Conservation (phyloP, 37 sponge, comb jelly and placozoan genomes). For the Corticium candelabrum region DNA sequence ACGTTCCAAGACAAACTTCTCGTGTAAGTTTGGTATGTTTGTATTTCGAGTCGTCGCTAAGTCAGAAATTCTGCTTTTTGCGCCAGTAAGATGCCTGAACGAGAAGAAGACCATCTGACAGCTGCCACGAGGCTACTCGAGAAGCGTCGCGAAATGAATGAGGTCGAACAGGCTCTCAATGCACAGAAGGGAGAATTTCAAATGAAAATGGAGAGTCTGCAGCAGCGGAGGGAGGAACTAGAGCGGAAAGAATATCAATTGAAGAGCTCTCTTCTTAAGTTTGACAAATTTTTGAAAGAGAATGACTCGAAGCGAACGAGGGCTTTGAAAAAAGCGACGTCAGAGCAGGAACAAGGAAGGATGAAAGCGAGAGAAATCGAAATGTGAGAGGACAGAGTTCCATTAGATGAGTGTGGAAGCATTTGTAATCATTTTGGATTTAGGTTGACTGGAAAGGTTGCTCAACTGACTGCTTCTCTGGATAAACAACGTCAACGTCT, state of each 20-base stretch:
- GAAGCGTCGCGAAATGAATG: constrained; percentile 91
- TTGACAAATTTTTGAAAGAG: constrained; percentile 97
- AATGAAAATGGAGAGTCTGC: constrained; percentile 94
- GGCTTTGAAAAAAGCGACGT: constrained; percentile 83
- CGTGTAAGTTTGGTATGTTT: constrained; percentile 49
- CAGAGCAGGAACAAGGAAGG: constrained; percentile 59
- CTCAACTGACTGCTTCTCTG: too few relatives aligned
- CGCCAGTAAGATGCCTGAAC: constrained; percentile 85
- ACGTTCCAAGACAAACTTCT: constrained; percentile 92
- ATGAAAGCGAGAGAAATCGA: constrained; percentile 81
- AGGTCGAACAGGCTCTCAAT: constrained; percentile 74
- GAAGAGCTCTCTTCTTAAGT: constrained; percentile 86
- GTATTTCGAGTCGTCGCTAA: background rate
- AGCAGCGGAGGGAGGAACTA: constrained; percentile 92
- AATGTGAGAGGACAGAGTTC: too few relatives aligned
- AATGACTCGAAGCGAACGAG: constrained; percentile 88
- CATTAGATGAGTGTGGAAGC: too few relatives aligned
- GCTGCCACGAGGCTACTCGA: constrained; percentile 94
- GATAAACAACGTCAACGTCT: too few relatives aligned
- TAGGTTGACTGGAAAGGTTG: too few relatives aligned
- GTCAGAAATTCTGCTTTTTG: background rate
- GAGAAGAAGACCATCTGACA: constrained; percentile 85
- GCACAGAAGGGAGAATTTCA: constrained; percentile 94
- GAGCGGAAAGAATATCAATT: constrained; percentile 81
- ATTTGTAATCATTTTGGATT: too few relatives aligned